phyloP scores from a whole-genome alignment of 2,113 vertebrate genomes.

The Grammomys dolichurus region DNA sequence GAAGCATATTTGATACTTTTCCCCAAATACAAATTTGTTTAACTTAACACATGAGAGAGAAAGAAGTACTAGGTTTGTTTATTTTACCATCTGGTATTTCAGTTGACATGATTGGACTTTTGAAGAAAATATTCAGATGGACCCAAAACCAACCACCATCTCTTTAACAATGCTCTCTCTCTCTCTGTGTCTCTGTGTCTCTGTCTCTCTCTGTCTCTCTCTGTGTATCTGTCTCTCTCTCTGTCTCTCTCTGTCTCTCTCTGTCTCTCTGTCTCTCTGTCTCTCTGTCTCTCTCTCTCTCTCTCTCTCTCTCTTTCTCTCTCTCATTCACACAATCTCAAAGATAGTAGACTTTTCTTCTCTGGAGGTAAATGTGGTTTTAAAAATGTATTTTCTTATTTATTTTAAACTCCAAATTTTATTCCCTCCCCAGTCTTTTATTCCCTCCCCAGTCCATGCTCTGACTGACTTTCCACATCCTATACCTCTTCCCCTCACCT shows the following conservation, averaged over 20 bases:
- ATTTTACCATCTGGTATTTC: slow-evolving; percentile 9
- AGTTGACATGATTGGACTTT: background rate
- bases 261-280: no score
- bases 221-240: no score
- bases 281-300: no score
- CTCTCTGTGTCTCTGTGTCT: no score
- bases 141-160: rapidly evolving
- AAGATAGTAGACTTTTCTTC: background rate
- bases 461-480: no score
- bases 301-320: background rate
- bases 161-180: background rate
- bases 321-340: background rate
- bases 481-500: no score
- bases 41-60: slow-evolving; percentile 19
- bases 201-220: no score
- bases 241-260: background rate
- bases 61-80: background rate
- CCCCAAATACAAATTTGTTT: slow-evolving; percentile 20
- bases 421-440: no score
- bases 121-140: background rate
- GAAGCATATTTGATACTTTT: background rate
- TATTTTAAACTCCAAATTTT: no score
- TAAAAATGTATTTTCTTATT: no score
- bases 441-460: no score
- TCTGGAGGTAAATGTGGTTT: background rate